Base-by-base conservation (phyloP, 2,888 invertebrate genomes). In the Epicampocera succincta region DNA sequence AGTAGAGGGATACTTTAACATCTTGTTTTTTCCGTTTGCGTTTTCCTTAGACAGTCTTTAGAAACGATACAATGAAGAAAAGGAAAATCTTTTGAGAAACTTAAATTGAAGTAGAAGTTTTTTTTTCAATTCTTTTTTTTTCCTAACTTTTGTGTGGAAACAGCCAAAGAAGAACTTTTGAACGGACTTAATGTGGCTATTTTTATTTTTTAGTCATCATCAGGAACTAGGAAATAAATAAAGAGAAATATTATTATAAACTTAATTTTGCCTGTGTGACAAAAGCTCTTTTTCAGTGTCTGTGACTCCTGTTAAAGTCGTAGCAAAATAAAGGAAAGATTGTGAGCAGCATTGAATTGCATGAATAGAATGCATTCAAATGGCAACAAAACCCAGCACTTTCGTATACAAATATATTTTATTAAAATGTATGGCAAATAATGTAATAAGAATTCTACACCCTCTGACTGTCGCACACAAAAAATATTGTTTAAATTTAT, bases 241-340 rank as follows among this genome's bases (percentile, higher is more conserved):
- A 3, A 15, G 60, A n/a, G n/a, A 61, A 63, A 58, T 40, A 44
- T 72, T 63, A 60, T 60, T 54, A 77, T 74, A 71, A 78, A 82
- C 78, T 78, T 82, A 82, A 82, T 78, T 82, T 78, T 42, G 69
- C 44, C 65, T 76, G 61, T 75, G 74, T 78, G 78, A 78, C 78
- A 82, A 82, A 75, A 60, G 65, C 52, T 73, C 21, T 65, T 72
- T 60, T 79, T 73, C 52, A 58, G 38, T 54, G 46, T 79, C 66
- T 66, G 65, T 61, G 60, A 68, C 66, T 79, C 52, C 52, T 69
- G 68, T 66, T 58, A 46, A 60, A 60, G 25, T 58, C n/a, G 50
- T 17, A 42, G 38, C 13, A 69, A 25, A 63, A 61, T 38, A 38
- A 40, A 40, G 38, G 21, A 25, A 69, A 58, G 71, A 69, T 63